Evolutionary conservation across 2,113 vertebrate genomes (phyloP), one percentile per base, ranked within the genome.

Genomic region (Odontophorus gujanensis): DNA sequence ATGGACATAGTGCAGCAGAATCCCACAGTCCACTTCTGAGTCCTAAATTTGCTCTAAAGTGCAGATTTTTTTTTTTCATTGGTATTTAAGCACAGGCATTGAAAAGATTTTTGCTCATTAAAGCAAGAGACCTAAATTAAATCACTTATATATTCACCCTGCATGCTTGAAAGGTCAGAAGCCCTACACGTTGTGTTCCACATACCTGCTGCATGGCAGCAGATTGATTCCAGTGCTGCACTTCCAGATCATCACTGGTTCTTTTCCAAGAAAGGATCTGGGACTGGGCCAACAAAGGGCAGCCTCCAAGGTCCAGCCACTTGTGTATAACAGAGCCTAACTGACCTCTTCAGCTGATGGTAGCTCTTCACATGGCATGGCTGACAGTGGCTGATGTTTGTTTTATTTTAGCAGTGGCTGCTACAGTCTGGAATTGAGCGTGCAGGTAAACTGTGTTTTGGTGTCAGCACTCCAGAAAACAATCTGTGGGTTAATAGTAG

Each of bases 141-240:
- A 62, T 62, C 50, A 53, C 57, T 71, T 21, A 63, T 45, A 50
- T 48, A 32, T 36, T 15, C 59, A 38, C 59, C 36, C 59, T 62
- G 59, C 59, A 38, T 24, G 38, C 5, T 5, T 17, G 34, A 62
- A 15, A 38, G 59, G 59, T 61, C 59, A 61, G 59, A 61, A 61
- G 59, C 59, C 59, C 22, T 25, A 38, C 24, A 26, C 16, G 36
- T 38, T 62, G 22, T 59, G 32, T 16, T 30, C 34, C 45, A 66
- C 13, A 11, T 22, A 11, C 38, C 45, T 45, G 48, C 34, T 0
- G 2, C 20, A 12, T 2, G 45, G n/a, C 11, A 51, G 48, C 14
- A 59, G 51, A 14, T 5, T 6, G 2, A 4, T 36, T 18, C 63
- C 8, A 4, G 4, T 18, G 50, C 30, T n/a, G 4, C 24, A 5